phyloP scores from a whole-genome alignment of 2,888 invertebrate genomes.

The Lepidonotus clava region DNA sequence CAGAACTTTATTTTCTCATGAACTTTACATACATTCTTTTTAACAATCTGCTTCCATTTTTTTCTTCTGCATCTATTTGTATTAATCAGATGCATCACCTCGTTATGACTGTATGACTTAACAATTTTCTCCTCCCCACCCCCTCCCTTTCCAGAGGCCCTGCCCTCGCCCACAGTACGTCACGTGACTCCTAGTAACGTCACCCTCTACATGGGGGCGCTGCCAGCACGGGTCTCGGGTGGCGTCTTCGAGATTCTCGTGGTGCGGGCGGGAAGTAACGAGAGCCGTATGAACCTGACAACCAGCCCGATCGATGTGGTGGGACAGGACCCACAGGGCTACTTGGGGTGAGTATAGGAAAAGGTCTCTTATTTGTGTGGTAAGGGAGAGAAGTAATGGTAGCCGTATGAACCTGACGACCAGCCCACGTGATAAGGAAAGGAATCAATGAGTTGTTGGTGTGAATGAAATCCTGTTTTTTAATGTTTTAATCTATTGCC shows the following conservation, averaged over 20 bases:
- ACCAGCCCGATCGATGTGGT: neutral
- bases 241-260: slow-evolving; percentile 29
- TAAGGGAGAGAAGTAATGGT: neutral
- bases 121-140: too few relatives aligned
- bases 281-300: neutral
- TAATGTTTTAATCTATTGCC: too few relatives aligned
- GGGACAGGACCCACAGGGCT: neutral
- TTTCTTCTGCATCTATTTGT: too few relatives aligned
- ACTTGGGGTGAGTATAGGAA: neutral
- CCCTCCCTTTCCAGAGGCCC: neutral
- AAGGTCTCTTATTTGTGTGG: neutral
- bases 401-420: neutral
- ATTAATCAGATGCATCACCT: too few relatives aligned
- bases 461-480: too few relatives aligned
- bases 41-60: too few relatives aligned
- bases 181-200: slow-evolving; percentile 8
- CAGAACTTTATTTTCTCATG: too few relatives aligned
- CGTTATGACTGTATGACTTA: too few relatives aligned
- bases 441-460: too few relatives aligned
- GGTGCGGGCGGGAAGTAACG: neutral
- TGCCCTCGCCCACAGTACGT: neutral
- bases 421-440: neutral
- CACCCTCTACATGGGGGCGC: neutral
- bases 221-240: neutral
- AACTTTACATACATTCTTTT: too few relatives aligned